phyloP scores from a whole-genome alignment of 2,888 invertebrate species.

The Lycophotia porphyrea region DNA sequence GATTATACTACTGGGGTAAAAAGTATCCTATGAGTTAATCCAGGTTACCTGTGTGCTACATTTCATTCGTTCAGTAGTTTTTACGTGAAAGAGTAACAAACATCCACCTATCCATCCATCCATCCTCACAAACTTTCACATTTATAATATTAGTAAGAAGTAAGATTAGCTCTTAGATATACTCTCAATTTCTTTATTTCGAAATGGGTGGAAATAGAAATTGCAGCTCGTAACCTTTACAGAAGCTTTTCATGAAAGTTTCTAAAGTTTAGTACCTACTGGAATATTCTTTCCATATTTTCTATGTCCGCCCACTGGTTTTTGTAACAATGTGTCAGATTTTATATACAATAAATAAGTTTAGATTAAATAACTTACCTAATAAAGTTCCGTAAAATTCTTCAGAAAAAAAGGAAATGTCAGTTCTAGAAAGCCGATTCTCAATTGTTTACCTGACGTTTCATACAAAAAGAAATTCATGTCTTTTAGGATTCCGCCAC shows the following conservation, averaged over 20 bases:
- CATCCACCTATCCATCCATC: too few species aligned
- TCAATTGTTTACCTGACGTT: not conserved
- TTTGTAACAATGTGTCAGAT: not conserved
- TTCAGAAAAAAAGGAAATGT: not conserved
- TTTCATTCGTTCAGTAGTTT: too few species aligned
- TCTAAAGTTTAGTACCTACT: not conserved
- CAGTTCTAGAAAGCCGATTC: not conserved
- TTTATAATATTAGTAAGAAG: too few species aligned
- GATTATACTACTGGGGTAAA: too few species aligned
- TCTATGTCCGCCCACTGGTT: not conserved
- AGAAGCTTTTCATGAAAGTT: not conserved
- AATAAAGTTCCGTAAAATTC: not conserved
- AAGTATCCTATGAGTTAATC: too few species aligned
- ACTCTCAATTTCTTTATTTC: not conserved
- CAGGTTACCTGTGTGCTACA: too few species aligned
- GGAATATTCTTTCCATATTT: not conserved
- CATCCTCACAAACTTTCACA: too few species aligned
- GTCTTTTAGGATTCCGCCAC: not conserved
- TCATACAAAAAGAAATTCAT: not conserved
- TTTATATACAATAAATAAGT: not conserved
- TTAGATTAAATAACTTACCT: not conserved
- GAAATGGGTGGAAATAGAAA: not conserved
- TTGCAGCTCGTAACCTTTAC: not conserved
- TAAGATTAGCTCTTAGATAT: not conserved
- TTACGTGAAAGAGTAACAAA: too few species aligned